Base-by-base conservation (phyloP, 2,888 invertebrate species). In the Cosmia pyralina region DNA sequence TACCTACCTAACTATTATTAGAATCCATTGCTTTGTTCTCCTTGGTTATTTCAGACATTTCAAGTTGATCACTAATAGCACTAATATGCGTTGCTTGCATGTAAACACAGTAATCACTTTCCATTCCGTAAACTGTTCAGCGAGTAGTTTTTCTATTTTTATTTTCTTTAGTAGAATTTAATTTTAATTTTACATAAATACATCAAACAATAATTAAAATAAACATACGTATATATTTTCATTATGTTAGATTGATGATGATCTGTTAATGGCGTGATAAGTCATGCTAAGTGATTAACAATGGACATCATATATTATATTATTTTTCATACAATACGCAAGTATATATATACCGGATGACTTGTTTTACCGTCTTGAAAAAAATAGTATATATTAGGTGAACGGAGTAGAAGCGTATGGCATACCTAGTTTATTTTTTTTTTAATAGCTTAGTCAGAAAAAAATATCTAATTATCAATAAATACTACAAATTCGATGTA, bases 281-380 rank as follows among this genome's bases (percentile, higher is more conserved):
- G 0, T 58, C 70, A 58, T 50, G 58, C 1, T 69, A 44, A 69
- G 34, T 28, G 11, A 62, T 44, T n/a, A 41, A 41, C 59, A 41
- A n/a, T 3, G 22, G 22, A 4, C 41, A 22, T 44, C 17, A 17
- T 41, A 15, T 41, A n/a, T 8, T 15, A 2, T 7, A 19, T 19
- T 58, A 34, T 34, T 19, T 57, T 38, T n/a, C 7, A 38, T n/a
- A n/a, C 13, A 59, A 1, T 38, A n/a, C 13, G 4, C n/a, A 59
- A 4, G 2, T n/a, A n/a, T n/a, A n/a, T n/a, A n/a, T n/a, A n/a
- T n/a, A n/a, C n/a, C n/a, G n/a, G n/a, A n/a, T n/a, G n/a, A n/a
- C n/a, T n/a, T n/a, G n/a, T n/a, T n/a, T n/a, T n/a, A n/a, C n/a
- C n/a, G n/a, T n/a, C n/a, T n/a, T n/a, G n/a, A n/a, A n/a, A n/a